Base-by-base conservation (phyloP, 2,113 vertebrate species). In the Thomomys bottae region DNA sequence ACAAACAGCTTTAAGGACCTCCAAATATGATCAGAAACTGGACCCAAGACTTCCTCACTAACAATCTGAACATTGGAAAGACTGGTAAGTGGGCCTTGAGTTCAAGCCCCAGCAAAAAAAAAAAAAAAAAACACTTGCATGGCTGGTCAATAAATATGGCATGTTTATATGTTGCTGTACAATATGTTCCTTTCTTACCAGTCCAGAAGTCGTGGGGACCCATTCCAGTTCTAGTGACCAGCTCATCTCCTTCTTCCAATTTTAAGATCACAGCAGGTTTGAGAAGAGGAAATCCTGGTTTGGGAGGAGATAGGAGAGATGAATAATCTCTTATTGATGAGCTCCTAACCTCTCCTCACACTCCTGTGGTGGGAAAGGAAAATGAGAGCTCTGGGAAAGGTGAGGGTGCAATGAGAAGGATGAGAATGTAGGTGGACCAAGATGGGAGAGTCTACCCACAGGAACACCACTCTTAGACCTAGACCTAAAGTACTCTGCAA, bases 201-300 rank as follows among this genome's bases (percentile, higher is more conserved):
- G 59, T 86, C 78, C 85, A 76, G 70, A 91, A 75, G 82, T 30
- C 75, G 59, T 84, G 83, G 59, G 36, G 49, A 63, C 30, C 79
- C 70, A 23, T 49, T 82, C 36, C 91, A 81, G 21, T 78, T 88
- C 67, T 81, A 81, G 70, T 24, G 20, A 73, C 68, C 34, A 94
- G 87, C 30, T 93, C 87, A 80, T 67, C 72, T 90, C 72, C 80
- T 90, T 54, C 87, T 87, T 96, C 95, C 54, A 96, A 86, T 12
- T 91, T 94, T 84, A n/a, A 94, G 80, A 96, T 95, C 89, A 96
- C 34, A 87, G 95, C 91, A 92, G 96, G 96, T 75, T 96, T 96
- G 77, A 96, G 68, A 90, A 96, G 84, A 8, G 89, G 73, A 87
- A 95, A 84, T 77, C 96, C 96, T 96, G 89, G 80, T 93, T 93